Conservation (phyloP, 2,888 invertebrate genomes). For the Germaria angustata region DNA sequence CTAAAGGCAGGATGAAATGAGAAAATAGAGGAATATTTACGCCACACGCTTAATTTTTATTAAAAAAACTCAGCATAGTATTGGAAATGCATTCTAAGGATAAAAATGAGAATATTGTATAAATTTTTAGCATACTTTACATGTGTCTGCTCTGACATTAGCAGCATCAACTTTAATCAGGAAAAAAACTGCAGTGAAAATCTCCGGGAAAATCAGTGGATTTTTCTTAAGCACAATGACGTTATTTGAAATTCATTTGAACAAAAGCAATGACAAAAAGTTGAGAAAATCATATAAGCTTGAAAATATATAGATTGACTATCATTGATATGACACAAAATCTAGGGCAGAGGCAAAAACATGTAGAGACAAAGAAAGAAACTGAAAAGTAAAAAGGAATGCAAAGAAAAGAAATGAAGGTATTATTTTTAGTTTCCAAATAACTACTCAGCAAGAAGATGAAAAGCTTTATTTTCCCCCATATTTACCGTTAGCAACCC, state of each 20-base stretch:
- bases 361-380: not conserved
- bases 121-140: constrained; percentile 34
- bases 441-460: not conserved
- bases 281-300: constrained; percentile 21
- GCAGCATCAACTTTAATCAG: constrained; percentile 37
- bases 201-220: constrained; percentile 17
- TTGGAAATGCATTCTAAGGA: not conserved
- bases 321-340: constrained; percentile 68
- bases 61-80: constrained; percentile 1
- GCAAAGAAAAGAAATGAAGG: not conserved
- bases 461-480: not conserved
- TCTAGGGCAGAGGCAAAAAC: constrained; percentile 1
- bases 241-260: constrained; percentile 3
- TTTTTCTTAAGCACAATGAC: constrained; percentile 13
- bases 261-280: constrained; percentile 8
- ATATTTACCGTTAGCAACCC: not conserved
- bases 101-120: constrained; percentile 9
- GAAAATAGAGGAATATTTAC: too few species aligned
- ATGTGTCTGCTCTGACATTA: constrained; percentile 50
- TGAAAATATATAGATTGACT: constrained; percentile 74
- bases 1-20: too few species aligned
- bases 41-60: constrained; percentile 1
- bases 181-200: constrained; percentile 1
- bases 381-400: not conserved
- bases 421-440: not conserved